Conservation (phyloP, 1,140 invertebrate species). For the Lordiphosa mommai region DNA sequence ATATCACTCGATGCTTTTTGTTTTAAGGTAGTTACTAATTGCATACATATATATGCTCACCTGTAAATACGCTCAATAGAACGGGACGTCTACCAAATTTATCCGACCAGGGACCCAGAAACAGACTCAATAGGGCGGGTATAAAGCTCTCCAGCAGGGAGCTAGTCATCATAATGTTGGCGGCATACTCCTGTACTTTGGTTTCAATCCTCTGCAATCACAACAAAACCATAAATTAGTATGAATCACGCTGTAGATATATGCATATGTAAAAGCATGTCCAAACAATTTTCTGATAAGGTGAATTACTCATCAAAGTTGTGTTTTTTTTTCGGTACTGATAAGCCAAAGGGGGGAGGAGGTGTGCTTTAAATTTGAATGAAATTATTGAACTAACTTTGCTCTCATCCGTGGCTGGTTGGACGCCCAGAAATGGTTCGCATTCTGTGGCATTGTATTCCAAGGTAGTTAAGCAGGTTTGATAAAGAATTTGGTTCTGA, state of each 20-base stretch:
- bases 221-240: not conserved
- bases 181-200: constrained; percentile 83
- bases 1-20: too few relatives aligned
- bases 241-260: not conserved
- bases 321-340: constrained; percentile 24
- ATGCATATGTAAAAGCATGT: too few relatives aligned
- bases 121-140: constrained; percentile 84
- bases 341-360: constrained; percentile 17
- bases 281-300: constrained; percentile 23
- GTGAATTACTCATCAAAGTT: constrained; percentile 21
- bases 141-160: constrained; percentile 83
- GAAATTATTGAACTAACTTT: constrained; percentile 42
- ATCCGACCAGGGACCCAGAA: constrained; percentile 88
- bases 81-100: constrained; percentile 85
- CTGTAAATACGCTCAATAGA: constrained; percentile 81
- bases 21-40: too few relatives aligned
- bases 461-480: constrained; percentile 63
- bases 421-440: constrained; percentile 59
- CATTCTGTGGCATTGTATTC: constrained; percentile 61
- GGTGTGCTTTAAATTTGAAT: not conserved
- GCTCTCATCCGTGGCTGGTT: constrained; percentile 55
- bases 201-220: constrained; percentile 80
- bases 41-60: constrained; percentile 70
- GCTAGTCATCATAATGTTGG: constrained; percentile 82
- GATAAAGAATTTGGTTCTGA: constrained; percentile 74